These are phyloP conservation scores for Synodontis membranacea DNA, from an alignment of 2,113 vertebrate genomes.

Conservation along the genomic window DNA sequence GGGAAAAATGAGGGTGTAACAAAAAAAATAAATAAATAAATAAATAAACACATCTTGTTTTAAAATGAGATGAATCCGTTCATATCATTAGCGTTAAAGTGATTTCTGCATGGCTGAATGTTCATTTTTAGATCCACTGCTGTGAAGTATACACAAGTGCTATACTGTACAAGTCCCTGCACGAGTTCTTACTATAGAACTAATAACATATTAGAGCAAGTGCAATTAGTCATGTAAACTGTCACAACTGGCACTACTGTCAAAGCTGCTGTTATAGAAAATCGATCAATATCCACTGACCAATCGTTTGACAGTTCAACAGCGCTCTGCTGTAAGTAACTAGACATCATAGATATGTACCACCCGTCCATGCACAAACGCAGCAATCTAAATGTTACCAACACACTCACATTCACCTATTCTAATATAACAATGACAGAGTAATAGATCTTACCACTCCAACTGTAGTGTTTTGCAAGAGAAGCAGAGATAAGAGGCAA, in stretches of 20 bases:
- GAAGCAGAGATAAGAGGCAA: constrained; percentile 17
- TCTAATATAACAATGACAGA: neutral
- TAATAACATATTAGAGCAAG: too few species aligned
- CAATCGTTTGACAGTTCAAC: neutral
- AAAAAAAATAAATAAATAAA: too few species aligned
- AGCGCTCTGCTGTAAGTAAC: neutral
- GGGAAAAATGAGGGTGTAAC: too few species aligned
- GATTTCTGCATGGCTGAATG: too few species aligned
- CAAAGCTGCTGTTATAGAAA: neutral
- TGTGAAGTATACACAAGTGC: neutral
- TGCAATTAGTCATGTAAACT: neutral
- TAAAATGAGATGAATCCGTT: neutral
- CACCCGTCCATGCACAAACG: neutral
- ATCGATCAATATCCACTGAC: neutral
- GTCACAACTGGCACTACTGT: neutral
- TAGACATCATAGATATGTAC: neutral
- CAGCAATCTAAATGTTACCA: neutral
- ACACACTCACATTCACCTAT: neutral
- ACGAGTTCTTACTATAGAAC: neutral
- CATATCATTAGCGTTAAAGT: too few species aligned
- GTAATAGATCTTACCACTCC: constrained; percentile 4
- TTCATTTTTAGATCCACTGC: neutral
- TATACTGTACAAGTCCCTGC: neutral
- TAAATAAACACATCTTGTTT: neutral
- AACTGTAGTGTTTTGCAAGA: constrained; percentile 2